Evolutionary conservation across 2,888 invertebrate species (phyloP).

Genomic region (Neoascia interrupta): DNA sequence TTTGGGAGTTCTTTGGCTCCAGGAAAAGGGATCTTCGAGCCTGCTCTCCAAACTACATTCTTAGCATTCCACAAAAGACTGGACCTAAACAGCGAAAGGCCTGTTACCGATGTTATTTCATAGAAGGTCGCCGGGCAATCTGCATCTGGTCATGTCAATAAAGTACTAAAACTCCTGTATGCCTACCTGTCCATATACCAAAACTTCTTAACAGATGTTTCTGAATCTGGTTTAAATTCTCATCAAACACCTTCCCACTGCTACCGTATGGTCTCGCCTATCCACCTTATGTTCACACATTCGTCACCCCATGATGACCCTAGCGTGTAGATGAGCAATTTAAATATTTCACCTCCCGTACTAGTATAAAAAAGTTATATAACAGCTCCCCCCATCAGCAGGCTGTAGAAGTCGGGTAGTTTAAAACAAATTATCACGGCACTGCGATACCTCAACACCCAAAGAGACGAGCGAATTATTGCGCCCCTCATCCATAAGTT

Average conservation of each 20-base stretch:
- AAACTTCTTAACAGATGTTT: too few species aligned
- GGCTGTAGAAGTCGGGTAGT: slow-evolving; percentile 40
- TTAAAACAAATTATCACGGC: slow-evolving; percentile 58
- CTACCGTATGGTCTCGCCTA: slow-evolving; percentile 21
- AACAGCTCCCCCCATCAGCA: slow-evolving; percentile 1
- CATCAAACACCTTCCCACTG: slow-evolving; percentile 38
- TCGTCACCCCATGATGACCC: slow-evolving; percentile 40
- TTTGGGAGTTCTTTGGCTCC: too few species aligned
- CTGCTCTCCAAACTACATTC: too few species aligned
- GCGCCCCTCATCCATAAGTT: slow-evolving; percentile 42
- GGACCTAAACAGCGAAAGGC: too few species aligned
- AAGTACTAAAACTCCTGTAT: too few species aligned
- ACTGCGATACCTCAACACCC: slow-evolving; percentile 45
- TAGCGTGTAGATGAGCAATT: slow-evolving; percentile 46
- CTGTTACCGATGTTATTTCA: too few species aligned
- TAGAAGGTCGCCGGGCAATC: too few species aligned
- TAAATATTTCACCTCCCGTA: slow-evolving; percentile 61
- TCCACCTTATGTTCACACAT: slow-evolving; percentile 20
- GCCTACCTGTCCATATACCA: too few species aligned
- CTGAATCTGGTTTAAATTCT: slow-evolving; percentile 22
- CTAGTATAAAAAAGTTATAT: slow-evolving; percentile 18
- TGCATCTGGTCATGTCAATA: too few species aligned
- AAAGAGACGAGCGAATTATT: slow-evolving; percentile 54
- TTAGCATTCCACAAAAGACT: too few species aligned
- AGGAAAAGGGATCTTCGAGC: too few species aligned